Percentiles rank a stretch among this genome's conserved stretches.
These are phyloP conservation scores for Melinopterus prodromus DNA, from an alignment of 2,888 invertebrate species.

Conservation along the genomic window DNA sequence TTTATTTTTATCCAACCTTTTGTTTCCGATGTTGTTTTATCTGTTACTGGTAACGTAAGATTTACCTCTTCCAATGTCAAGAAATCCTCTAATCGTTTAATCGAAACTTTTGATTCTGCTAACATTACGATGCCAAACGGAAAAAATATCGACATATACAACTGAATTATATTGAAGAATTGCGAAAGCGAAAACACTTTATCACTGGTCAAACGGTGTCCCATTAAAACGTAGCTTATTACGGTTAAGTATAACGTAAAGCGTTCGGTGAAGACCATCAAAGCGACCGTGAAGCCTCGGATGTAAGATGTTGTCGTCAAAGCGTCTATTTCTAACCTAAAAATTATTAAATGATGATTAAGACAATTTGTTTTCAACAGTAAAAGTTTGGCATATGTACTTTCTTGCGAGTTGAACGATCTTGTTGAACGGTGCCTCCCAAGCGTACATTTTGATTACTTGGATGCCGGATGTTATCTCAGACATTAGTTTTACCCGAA, in stretches of 20 bases:
- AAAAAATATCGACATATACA: conserved; percentile 71
- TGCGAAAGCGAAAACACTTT: conserved; percentile 81
- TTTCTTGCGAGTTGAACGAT: conserved; percentile 68
- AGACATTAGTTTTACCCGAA: conserved; percentile 75
- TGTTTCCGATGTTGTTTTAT: conserved; percentile 39
- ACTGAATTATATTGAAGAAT: conserved; percentile 78
- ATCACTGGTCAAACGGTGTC: conserved; percentile 65
- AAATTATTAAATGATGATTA: conserved; percentile 27
- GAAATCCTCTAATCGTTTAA: conserved; percentile 67
- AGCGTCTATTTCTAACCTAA: conserved; percentile 74
- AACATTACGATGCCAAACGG: conserved; percentile 68
- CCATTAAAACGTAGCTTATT: conserved; percentile 76
- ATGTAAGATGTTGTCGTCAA: conserved; percentile 73
- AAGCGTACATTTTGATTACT: conserved; percentile 83
- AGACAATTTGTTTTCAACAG: neutral
- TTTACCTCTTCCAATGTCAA: conserved; percentile 58
- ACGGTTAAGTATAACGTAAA: conserved; percentile 84
- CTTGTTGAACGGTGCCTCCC: conserved; percentile 76
- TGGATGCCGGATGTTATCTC: conserved; percentile 78
- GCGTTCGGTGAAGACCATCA: conserved; percentile 83
- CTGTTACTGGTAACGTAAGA: conserved; percentile 50
- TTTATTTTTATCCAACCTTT: conserved; percentile 45
- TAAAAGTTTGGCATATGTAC: conserved; percentile 55
- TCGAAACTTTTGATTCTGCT: conserved; percentile 71
- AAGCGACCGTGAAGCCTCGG: conserved; percentile 70